phyloP scores from a whole-genome alignment of 2,797 vertebrate genomes.

The Macropodus opercularis region DNA sequence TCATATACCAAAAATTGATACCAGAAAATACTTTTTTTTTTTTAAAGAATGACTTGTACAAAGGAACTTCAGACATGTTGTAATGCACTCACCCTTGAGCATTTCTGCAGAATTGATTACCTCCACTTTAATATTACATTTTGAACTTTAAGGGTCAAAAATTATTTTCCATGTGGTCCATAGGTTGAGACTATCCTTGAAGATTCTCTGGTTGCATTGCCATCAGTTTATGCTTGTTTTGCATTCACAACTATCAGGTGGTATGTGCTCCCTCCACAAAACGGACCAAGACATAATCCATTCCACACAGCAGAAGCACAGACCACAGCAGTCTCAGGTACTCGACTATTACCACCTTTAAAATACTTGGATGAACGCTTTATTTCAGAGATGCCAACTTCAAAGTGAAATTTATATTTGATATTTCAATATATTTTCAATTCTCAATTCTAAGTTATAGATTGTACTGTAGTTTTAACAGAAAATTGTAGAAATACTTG shows the following conservation, averaged over 20 bases:
- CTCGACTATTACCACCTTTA: conserved; percentile 17
- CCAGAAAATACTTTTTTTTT: conserved; percentile 5
- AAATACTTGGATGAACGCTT: conserved; percentile 18
- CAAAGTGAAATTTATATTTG: conserved; percentile 15
- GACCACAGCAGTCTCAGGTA: conserved; percentile 30
- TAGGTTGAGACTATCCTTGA: conserved; percentile 1
- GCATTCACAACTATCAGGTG: background rate
- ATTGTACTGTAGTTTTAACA: background rate
- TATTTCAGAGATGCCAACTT: conserved; percentile 17
- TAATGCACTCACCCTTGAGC: background rate
- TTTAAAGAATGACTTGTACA: conserved; percentile 5
- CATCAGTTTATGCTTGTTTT: conserved; percentile 7
- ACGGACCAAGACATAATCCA: conserved; percentile 13
- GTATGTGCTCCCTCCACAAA: too few species aligned
- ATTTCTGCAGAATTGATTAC: conserved; percentile 1
- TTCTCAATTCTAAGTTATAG: conserved; percentile 17
- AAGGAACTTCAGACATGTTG: conserved; percentile 1
- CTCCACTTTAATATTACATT: background rate
- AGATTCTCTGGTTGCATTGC: background rate
- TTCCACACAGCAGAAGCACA: conserved; percentile 40
- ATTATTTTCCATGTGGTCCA: background rate
- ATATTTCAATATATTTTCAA: too few species aligned
- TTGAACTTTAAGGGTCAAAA: background rate
- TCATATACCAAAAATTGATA: conserved; percentile 4
- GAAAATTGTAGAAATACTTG: conserved; percentile 37